Evolutionary conservation across 2,888 invertebrate species (phyloP), one percentile per base, ranked within the genome.

Genomic region (Aelia acuminata): DNA sequence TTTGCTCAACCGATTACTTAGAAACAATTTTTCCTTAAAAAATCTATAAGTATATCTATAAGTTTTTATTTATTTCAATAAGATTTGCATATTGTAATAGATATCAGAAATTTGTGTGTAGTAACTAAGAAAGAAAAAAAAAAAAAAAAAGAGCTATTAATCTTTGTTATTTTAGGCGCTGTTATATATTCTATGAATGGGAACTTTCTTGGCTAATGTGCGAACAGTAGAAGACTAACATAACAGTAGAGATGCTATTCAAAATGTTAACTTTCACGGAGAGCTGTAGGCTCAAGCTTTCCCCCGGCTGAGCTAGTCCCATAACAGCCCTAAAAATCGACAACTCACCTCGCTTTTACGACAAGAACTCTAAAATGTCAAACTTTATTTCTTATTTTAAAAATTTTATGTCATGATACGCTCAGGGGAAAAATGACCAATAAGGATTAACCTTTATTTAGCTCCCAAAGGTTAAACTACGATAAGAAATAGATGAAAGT

Each of bases 211-310:
- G 80, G 0, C 22, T 80, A 80, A 80, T 80, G 80, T 80, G 80
- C 43, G 43, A 43, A 80, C 43, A 39, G 43, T 22, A 20, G 75
- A 75, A 39, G 75, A 43, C 75, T 75, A 43, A 43, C n/a, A n/a
- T n/a, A n/a, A n/a, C 20, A 75, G 75, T 43, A 80, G 80, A 47
- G 80, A n/a, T n/a, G n/a, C 80, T 80, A 80, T 80, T 80, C 80
- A 80, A 80, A 80, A 80, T 80, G 43, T 80, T 80, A 80, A 80
- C 80, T 80, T 80, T 80, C 80, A 80, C 80, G 13, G n/a, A 3
- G 43, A 43, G 43, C 3, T 3, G 20, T 20, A 3, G n/a, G n/a
- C n/a, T n/a, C n/a, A n/a, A n/a, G 10, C 80, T 80, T 80, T 80
- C 80, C 43, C 80, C 22, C 31, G 3, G 4, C 31, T 15, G 26